Conservation (phyloP, 1,140 invertebrate genomes). For the Pseudomyrmex cubaensis region DNA sequence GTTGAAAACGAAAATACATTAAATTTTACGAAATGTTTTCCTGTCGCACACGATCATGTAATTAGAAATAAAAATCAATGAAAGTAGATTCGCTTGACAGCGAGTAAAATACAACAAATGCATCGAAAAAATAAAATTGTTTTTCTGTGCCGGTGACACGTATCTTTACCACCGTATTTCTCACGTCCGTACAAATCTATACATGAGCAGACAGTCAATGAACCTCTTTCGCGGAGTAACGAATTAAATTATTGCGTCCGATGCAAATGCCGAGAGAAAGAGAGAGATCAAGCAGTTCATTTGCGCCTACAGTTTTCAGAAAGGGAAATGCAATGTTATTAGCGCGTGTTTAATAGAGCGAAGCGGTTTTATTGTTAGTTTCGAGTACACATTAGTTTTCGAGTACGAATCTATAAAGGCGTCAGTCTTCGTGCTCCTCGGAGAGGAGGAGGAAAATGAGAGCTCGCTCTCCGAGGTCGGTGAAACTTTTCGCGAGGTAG, state of each 20-base stretch:
- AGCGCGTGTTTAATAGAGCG: constrained; percentile 12
- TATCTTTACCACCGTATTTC: neutral
- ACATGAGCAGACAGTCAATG: neutral
- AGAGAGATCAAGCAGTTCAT: neutral
- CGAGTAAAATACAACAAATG: neutral
- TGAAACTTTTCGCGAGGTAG: constrained; percentile 63
- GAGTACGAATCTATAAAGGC: constrained; percentile 46
- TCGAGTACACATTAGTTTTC: constrained; percentile 48
- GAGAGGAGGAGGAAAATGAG: constrained; percentile 37
- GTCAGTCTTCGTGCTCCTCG: constrained; percentile 47
- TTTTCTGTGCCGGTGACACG: neutral
- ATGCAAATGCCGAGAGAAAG: neutral
- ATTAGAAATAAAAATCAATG: neutral
- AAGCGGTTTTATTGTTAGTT: constrained; percentile 63
- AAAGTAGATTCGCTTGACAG: neutral
- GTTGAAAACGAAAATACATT: neutral
- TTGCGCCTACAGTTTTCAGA: neutral
- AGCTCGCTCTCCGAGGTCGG: constrained; percentile 34
- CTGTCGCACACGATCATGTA: neutral
- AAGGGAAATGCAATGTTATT: neutral
- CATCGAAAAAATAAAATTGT: neutral
- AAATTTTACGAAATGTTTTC: neutral
- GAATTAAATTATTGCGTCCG: neutral
- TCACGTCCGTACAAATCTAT: constrained; percentile 33
- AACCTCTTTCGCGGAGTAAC: neutral